These are phyloP conservation scores for Melanotaenia nigrans DNA, from an alignment of 2,797 vertebrate genomes.

Conservation along the genomic window DNA sequence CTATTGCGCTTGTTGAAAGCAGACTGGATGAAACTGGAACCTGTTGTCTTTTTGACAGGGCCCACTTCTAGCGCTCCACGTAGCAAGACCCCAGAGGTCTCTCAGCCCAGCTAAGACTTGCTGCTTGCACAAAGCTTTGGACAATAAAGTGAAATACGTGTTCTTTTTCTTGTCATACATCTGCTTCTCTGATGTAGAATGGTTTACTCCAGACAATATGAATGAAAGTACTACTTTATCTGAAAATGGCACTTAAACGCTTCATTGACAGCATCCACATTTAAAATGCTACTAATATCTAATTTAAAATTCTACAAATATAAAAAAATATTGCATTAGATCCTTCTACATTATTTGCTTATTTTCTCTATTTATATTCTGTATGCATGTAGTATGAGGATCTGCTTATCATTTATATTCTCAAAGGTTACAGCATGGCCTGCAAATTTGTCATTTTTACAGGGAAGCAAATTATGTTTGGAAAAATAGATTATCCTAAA, in stretches of 20 bases:
- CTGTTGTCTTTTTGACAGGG: constrained; percentile 84
- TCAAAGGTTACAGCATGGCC: too few relatives aligned
- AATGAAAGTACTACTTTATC: constrained; percentile 5
- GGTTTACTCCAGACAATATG: constrained; percentile 19
- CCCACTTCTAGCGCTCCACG: constrained; percentile 74
- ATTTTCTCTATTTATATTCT: too few relatives aligned
- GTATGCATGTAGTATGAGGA: too few relatives aligned
- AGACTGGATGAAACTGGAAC: constrained; percentile 70
- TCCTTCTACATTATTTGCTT: too few relatives aligned
- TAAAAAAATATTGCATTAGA: too few relatives aligned
- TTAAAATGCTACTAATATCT: too few relatives aligned
- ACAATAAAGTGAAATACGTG: constrained; percentile 20
- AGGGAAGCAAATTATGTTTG: constrained; percentile 26
- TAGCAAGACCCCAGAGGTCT: constrained; percentile 84
- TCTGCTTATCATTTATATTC: too few relatives aligned
- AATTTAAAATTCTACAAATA: too few relatives aligned
- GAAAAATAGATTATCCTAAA: constrained; percentile 4
- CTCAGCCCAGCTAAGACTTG: constrained; percentile 84
- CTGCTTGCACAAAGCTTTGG: constrained; percentile 70
- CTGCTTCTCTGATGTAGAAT: background rate
- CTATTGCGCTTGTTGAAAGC: constrained; percentile 40
- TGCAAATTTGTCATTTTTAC: too few relatives aligned
- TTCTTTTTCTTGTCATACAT: constrained; percentile 3
- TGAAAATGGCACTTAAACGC: background rate
- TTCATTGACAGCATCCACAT: background rate